Evolutionary conservation across 2,888 invertebrate genomes (phyloP).

Genomic region (Homarus gammarus): DNA sequence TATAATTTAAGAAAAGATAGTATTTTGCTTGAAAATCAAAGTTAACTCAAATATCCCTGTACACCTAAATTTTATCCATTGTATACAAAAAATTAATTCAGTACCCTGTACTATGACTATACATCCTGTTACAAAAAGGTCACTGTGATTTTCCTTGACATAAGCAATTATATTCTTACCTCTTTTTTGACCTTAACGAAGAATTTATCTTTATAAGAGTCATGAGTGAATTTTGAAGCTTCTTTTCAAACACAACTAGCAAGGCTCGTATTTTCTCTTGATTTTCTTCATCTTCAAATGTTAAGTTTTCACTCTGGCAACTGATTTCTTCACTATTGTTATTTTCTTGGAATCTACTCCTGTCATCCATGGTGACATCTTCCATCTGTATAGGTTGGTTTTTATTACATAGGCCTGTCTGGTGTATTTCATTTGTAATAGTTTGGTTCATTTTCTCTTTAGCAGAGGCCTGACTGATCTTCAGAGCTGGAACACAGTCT

Average conservation of each 20-base stretch:
- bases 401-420: not conserved
- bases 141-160: not conserved
- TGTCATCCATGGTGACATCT: not conserved
- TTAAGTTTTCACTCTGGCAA: not conserved
- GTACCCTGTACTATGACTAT: not conserved
- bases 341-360: not conserved
- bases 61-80: too few species aligned
- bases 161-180: constrained; percentile 25
- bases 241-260: constrained; percentile 61
- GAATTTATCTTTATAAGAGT: constrained; percentile 47
- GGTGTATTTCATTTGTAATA: not conserved
- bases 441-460: not conserved
- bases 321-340: constrained; percentile 11
- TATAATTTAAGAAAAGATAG: too few species aligned
- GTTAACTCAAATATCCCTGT: too few species aligned
- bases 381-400: not conserved
- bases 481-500: constrained; percentile 48
- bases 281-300: constrained; percentile 31
- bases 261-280: constrained; percentile 36
- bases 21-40: too few species aligned
- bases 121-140: not conserved
- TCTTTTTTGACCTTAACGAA: constrained; percentile 31
- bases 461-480: constrained; percentile 24
- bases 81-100: too few species aligned
- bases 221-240: constrained; percentile 60